Base-by-base conservation (phyloP, 2,113 vertebrate genomes). In the Laticauda colubrina region DNA sequence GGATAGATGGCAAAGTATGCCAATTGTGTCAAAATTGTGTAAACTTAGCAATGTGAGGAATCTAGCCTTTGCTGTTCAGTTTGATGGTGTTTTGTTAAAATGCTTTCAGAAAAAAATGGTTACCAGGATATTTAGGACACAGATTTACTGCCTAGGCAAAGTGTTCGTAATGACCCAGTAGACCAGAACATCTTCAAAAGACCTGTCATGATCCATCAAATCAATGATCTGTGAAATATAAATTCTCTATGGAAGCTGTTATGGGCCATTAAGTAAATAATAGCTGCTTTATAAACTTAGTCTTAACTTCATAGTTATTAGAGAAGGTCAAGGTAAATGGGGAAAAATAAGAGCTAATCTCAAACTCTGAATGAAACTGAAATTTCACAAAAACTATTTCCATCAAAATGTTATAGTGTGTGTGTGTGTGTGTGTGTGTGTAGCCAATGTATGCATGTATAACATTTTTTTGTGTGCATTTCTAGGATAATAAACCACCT, bases 261-360 rank as follows among this genome's bases (percentile, higher is more conserved):
- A 95, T 94, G 95, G 95, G 11, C 95, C 94, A 96, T 97, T 97
- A 97, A 92, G 93, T 95, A 96, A 97, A 97, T 97, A 97, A 96
- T 96, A 95, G 92, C 94, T 96, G 95, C 95, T 96, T 96, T 95
- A 96, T 96, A 96, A 97, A 96, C 93, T 95, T 91, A 88, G 39
- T 94, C 94, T 94, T 95, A 95, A 93, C 85, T 96, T 95, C 81
- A 64, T 94, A 93, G 95, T 96, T 96, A 95, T 95, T 95, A 94
- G 39, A 91, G 88, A 92, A 95, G 85, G 94, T 93, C 48, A 95
- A 96, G 94, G 91, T 94, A 89, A 87, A 94, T 54, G 39, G 45
- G 5, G 92, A 93, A 94, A 91, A 95, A 93, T 93, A 94, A 94
- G 94, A 96, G 75, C 11, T 89, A 94, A 3, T 15, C 51, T 51